Percentiles rank a stretch among this genome's conserved stretches.
Evolutionary conservation across 2,113 vertebrate species (phyloP).

Genomic region (Dendrocopos noguchii): DNA sequence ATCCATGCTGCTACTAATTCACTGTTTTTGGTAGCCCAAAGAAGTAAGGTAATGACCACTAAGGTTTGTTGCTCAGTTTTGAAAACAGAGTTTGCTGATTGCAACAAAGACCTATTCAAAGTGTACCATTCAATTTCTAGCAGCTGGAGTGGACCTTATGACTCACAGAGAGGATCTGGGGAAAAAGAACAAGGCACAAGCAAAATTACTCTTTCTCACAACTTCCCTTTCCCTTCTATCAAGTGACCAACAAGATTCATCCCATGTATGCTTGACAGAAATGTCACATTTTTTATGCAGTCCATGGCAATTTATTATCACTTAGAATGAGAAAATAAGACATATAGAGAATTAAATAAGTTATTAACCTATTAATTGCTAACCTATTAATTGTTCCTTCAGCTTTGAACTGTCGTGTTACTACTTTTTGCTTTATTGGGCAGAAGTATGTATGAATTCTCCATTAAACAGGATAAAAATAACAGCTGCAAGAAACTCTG

Average conservation of each 20-base stretch:
- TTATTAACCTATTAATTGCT: background rate
- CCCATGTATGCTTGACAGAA: background rate
- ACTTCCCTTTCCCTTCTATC: background rate
- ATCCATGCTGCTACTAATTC: background rate
- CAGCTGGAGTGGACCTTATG: background rate
- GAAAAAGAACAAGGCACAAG: background rate
- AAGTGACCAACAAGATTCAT: background rate
- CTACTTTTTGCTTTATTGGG: background rate
- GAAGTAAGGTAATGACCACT: background rate
- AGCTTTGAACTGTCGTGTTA: background rate
- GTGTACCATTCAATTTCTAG: background rate
- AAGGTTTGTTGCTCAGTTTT: background rate
- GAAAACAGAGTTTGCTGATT: background rate
- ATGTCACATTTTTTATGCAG: background rate
- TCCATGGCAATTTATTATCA: background rate
- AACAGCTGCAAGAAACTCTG: background rate
- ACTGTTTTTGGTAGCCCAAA: background rate
- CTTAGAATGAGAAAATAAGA: background rate
- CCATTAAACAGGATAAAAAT: background rate
- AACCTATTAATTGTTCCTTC: background rate
- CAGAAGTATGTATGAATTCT: slow-evolving; percentile 4
- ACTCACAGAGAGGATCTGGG: background rate
- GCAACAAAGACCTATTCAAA: background rate
- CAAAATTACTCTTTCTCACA: background rate
- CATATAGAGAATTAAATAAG: background rate